Conservation (phyloP, 2,113 vertebrate genomes). For the Ovis canadensis region DNA sequence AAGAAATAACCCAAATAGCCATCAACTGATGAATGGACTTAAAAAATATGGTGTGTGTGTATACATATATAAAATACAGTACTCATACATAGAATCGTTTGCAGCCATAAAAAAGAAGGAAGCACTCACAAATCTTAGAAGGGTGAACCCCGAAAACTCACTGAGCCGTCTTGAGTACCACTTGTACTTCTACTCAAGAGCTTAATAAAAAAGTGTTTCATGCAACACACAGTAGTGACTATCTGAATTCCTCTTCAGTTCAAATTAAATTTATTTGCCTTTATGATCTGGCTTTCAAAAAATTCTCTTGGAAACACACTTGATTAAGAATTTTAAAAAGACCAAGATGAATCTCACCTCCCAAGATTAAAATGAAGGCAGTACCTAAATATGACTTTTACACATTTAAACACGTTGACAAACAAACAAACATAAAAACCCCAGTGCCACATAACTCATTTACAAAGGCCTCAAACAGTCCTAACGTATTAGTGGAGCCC, state of each 20-base stretch:
- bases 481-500: background rate
- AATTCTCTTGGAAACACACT: background rate
- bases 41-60: background rate
- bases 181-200: slow-evolving; percentile 6
- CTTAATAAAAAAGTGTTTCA: slow-evolving; percentile 17
- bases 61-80: background rate
- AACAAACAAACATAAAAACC: background rate
- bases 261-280: background rate
- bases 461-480: background rate
- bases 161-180: background rate
- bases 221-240: background rate
- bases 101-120: background rate
- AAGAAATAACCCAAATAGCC: background rate
- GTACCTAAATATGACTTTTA: background rate
- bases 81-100: background rate
- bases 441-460: background rate
- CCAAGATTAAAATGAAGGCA: slow-evolving; percentile 4
- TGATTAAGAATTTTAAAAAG: slow-evolving; percentile 31
- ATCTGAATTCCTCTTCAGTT: slow-evolving; percentile 5
- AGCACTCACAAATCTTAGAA: background rate
- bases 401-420: background rate
- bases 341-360: background rate
- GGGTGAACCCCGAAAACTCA: background rate
- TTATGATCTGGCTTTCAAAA: background rate
- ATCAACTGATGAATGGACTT: background rate